A percentile compares a stretch with the other conserved stretches of the same genome.
phyloP scores from a whole-genome alignment of 2,888 invertebrate species.

The Agrochola circellaris region DNA sequence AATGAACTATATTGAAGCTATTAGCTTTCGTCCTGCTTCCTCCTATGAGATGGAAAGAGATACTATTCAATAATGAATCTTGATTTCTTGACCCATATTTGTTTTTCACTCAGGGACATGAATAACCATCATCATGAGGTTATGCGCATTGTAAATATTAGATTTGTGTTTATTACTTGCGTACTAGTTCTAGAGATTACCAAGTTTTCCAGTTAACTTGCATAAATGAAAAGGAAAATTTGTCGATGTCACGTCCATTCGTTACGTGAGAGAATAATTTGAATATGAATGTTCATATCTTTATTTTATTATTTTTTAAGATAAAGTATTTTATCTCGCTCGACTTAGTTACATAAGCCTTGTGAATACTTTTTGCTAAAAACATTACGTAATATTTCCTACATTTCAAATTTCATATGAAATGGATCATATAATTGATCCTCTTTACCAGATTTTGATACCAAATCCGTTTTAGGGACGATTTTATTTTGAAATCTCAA shows the following conservation, averaged over 20 bases:
- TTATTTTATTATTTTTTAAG: constrained; percentile 33
- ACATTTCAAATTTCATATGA: constrained; percentile 12
- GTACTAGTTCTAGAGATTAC: constrained; percentile 18
- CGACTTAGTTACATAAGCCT: constrained; percentile 32
- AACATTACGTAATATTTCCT: constrained; percentile 26
- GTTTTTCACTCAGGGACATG: constrained; percentile 24
- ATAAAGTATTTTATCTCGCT: constrained; percentile 50
- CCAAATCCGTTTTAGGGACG: constrained; percentile 24
- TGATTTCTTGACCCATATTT: constrained; percentile 36
- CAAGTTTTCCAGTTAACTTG: constrained; percentile 13
- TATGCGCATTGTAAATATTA: constrained; percentile 33
- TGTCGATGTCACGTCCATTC: constrained; percentile 4
- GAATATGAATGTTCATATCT: constrained; percentile 13
- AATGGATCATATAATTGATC: constrained; percentile 7
- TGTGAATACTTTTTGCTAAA: constrained; percentile 23
- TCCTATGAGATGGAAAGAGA: constrained; percentile 2
- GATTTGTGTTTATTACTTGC: constrained; percentile 17
- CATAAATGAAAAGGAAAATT: constrained; percentile 14
- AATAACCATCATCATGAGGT: constrained; percentile 22
- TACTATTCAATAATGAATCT: neutral
- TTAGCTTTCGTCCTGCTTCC: constrained; percentile 6
- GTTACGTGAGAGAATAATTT: constrained; percentile 18
- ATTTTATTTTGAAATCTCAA: constrained; percentile 19
- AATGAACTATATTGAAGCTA: constrained; percentile 27
- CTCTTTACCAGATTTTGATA: constrained; percentile 2